Conservation (phyloP, 2,113 vertebrate genomes). For the Centrocercus urophasianus region DNA sequence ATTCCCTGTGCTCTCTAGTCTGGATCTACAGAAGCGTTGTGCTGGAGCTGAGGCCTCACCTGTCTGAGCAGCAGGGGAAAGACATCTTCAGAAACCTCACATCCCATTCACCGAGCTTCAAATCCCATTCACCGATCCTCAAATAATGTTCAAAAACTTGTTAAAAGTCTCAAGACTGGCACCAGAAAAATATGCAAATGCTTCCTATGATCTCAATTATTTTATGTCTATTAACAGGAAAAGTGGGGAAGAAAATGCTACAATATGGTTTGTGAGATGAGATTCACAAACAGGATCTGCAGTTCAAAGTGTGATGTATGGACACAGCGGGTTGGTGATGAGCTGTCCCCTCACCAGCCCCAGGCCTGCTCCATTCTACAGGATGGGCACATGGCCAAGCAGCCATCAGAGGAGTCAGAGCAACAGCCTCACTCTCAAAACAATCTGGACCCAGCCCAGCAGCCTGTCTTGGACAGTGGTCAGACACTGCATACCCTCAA, state of each 20-base stretch:
- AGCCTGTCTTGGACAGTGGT: neutral
- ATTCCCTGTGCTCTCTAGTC: neutral
- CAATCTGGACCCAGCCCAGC: neutral
- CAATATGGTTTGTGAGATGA: neutral
- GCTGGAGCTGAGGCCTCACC: accelerated
- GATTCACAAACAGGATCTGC: neutral
- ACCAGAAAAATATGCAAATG: accelerated
- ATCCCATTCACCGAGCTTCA: neutral
- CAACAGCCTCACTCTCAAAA: neutral
- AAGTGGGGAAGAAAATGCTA: neutral
- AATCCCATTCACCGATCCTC: neutral
- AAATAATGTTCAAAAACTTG: neutral
- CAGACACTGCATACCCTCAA: neutral
- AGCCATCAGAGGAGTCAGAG: neutral
- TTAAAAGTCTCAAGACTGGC: neutral
- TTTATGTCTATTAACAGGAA: neutral
- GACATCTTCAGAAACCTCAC: neutral
- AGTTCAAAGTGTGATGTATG: neutral
- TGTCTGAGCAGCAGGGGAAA: neutral
- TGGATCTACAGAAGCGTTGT: neutral
- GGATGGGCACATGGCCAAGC: accelerated
- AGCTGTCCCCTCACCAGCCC: neutral
- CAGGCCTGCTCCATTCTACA: neutral
- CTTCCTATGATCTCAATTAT: neutral
- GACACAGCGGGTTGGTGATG: neutral